Evolutionary conservation across 1,140 invertebrate species (phyloP), one percentile per base, ranked within the genome.

Genomic region (Lepidurus couesii): DNA sequence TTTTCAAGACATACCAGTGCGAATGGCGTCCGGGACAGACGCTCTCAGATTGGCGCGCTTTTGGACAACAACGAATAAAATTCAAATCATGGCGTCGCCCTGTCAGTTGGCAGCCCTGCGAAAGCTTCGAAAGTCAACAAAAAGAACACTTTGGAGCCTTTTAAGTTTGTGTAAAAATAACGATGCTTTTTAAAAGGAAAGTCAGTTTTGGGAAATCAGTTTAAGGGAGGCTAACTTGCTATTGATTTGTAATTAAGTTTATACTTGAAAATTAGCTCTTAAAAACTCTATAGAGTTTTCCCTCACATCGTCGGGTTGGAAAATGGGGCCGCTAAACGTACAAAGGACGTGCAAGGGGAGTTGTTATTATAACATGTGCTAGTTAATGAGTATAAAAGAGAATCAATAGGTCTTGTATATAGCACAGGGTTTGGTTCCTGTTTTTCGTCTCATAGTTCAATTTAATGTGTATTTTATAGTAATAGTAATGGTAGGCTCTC

Each of bases 401-500:
- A 65, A 65, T 65, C 53, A 65, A 65, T 65, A 65, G 7, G 53
- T 65, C 53, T 65, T 65, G 53, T 65, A 65, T 53, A 53, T 13
- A 21, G 53, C n/a, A 5, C 53, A 4, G 53, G 53, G 16, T 65
- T 65, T 65, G 16, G 53, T 65, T 65, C 53, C 21, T 65, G 21
- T 65, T 65, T 13, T 21, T 65, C 21, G 21, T 7, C 8, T n/a
- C 53, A 9, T 13, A 21, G 53, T 65, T 65, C n/a, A 65, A 65
- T 65, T 65, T 65, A 65, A 65, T 65, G 53, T 65, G 53, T 21
- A 65, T 65, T 65, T 65, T 65, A 65, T 65, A 65, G 53, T 65
- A 34, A 34, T 34, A 34, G 53, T 65, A 65, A 65, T 16, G 5
- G 53, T 7, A 21, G 53, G 16, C 21, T 65, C 53, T 65, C 53